Evolutionary conservation across 1,140 invertebrate genomes (phyloP).

Genomic region (Megathymus violae): DNA sequence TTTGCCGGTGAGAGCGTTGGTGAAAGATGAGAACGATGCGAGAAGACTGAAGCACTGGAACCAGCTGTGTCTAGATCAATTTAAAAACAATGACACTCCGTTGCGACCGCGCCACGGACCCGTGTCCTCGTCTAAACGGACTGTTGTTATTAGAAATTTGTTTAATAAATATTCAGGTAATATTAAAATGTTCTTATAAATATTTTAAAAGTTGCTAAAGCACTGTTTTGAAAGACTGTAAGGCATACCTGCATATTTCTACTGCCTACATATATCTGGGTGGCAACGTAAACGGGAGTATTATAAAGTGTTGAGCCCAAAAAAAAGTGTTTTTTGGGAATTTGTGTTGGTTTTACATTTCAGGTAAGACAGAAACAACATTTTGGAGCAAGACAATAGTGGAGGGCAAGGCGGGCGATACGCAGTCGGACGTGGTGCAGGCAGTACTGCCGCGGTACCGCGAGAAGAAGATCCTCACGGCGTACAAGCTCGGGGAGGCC

Average conservation of each 20-base stretch:
- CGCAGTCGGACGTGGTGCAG: conserved; percentile 60
- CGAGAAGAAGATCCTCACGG: conserved; percentile 58
- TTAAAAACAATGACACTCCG: conserved; percentile 51
- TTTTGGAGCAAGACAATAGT: conserved; percentile 61
- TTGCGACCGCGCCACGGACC: conserved; percentile 53
- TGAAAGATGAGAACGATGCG: conserved; percentile 46
- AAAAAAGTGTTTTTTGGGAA: too few relatives aligned
- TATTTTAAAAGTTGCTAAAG: too few relatives aligned
- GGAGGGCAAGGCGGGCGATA: conserved; percentile 52
- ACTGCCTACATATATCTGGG: too few relatives aligned
- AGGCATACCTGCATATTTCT: conserved; percentile 1
- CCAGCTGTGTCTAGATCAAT: conserved; percentile 66
- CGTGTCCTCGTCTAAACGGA: conserved; percentile 57
- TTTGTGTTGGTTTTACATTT: conserved; percentile 35
- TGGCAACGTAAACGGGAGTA: too few relatives aligned
- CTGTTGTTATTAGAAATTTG: conserved; percentile 60
- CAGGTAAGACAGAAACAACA: conserved; percentile 64
- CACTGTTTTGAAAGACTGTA: too few relatives aligned
- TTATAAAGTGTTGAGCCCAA: too few relatives aligned
- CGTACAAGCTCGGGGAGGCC: conserved; percentile 35
- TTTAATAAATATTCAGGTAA: conserved; percentile 57
- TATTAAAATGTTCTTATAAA: conserved; percentile 10
- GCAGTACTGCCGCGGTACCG: conserved; percentile 64
- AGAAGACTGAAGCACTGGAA: conserved; percentile 67
- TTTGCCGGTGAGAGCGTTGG: conserved; percentile 62